phyloP scores from a whole-genome alignment of 2,797 vertebrate genomes.

The Emydoidea blandingii region DNA sequence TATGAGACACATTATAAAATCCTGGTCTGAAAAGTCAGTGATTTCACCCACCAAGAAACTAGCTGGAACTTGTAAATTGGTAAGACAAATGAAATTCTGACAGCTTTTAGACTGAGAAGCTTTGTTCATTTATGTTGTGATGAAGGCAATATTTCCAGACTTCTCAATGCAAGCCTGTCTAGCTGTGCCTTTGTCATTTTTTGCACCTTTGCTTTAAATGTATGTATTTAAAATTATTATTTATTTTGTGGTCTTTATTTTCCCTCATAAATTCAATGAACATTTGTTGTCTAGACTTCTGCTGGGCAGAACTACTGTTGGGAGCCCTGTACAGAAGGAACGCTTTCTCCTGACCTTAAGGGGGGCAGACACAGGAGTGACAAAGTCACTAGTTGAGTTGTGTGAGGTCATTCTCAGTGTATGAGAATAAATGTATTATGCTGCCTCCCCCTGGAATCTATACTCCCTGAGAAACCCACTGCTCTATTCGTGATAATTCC shows the following conservation, averaged over 20 bases:
- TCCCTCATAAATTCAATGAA: neutral
- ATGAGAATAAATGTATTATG: neutral
- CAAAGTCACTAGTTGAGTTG: neutral
- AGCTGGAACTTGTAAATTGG: neutral
- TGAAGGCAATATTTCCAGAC: neutral
- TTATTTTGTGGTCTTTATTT: neutral
- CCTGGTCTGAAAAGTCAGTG: neutral
- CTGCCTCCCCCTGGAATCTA: fast-evolving
- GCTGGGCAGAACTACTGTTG: neutral
- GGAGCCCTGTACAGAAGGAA: neutral
- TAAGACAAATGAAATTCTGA: neutral
- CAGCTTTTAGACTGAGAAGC: neutral
- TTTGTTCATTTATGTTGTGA: neutral
- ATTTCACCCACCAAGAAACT: neutral
- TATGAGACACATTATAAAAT: neutral
- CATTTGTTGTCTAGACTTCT: neutral
- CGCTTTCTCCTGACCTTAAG: neutral
- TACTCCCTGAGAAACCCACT: neutral
- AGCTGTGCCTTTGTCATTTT: neutral
- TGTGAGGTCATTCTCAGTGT: neutral
- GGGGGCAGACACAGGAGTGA: neutral
- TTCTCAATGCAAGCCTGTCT: neutral
- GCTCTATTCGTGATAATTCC: neutral
- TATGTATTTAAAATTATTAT: neutral
- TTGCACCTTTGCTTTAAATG: neutral